Base-by-base conservation (phyloP, 2,113 vertebrate genomes). In the Bothrops jararaca region DNA sequence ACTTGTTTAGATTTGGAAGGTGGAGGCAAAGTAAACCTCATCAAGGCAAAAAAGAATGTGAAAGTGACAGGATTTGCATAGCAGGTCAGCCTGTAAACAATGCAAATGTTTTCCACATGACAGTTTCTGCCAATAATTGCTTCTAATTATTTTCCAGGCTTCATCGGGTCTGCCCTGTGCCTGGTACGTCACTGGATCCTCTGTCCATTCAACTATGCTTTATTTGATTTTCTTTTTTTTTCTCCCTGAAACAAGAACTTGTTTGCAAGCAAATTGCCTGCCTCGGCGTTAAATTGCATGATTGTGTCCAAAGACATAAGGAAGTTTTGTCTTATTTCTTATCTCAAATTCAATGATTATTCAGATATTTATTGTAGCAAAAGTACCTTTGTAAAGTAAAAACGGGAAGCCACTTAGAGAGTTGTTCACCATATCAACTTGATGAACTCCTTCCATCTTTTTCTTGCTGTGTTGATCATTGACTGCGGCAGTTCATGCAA, bases 1-100 rank as follows among this genome's bases (percentile, higher is more conserved):
- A 22, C 92, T 88, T 95, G 45, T 95, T 96, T 94, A 91, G 94
- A 94, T 95, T 80, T 0, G 29, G 50, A 24, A 42, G 11, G 39
- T 34, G 23, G 23, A 12, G n/a, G 87, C 93, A 92, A 11, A 34
- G 39, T 13, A 91, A 95, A 80, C 74, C 34, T 7, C 34, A 80
- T 80, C 91, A 93, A 95, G 93, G 94, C 93, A 91, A 93, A 95
- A 10, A 96, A 95, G 92, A 92, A 64, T 95, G 92, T 94, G 92
- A 95, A 88, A 95, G 91, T 22, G 45, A 86, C 85, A 89, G 95
- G 94, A 94, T 94, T 94, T 92, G 95, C 15, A 7, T 89, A 85
- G 94, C 53, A 93, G 95, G 95, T 96, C 94, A 96, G 45, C 93
- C 92, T 94, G 95, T 93, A 95, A 96, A 96, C 97, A 95, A 94